Percentiles rank a stretch among this genome's conserved stretches.
These are phyloP conservation scores for Syritta pipiens DNA, from an alignment of 2,888 invertebrate genomes.

Conservation along the genomic window DNA sequence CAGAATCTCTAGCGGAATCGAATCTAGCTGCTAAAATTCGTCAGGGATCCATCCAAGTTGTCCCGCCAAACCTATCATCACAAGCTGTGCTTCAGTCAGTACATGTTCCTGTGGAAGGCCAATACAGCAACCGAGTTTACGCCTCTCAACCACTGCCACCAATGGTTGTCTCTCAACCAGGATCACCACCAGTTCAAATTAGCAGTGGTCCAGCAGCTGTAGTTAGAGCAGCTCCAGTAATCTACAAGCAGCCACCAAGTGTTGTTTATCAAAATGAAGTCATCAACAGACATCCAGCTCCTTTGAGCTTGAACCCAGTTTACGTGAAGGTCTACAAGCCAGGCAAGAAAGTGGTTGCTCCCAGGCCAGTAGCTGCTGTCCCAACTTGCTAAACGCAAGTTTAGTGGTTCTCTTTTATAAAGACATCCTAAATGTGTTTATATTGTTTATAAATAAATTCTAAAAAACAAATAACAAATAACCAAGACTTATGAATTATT, in stretches of 20 bases:
- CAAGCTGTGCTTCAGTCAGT: conserved; percentile 76
- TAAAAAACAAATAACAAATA: conserved; percentile 1
- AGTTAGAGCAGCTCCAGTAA: conserved; percentile 76
- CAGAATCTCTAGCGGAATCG: conserved; percentile 75
- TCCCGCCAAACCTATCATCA: conserved; percentile 76
- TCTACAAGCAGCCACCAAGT: conserved; percentile 77
- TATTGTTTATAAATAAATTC: conserved; percentile 18
- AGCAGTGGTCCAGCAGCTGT: conserved; percentile 77
- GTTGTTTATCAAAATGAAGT: conserved; percentile 78
- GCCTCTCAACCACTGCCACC: conserved; percentile 76
- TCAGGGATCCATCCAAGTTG: conserved; percentile 75
- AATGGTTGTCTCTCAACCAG: conserved; percentile 76
- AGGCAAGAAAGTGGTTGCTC: conserved; percentile 75
- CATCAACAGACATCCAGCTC: conserved; percentile 77
- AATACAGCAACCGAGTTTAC: conserved; percentile 75
- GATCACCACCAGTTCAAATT: conserved; percentile 74
- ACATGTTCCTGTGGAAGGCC: conserved; percentile 74
- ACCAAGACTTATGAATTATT: too few relatives aligned
- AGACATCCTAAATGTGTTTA: conserved; percentile 3
- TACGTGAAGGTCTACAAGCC: conserved; percentile 78
- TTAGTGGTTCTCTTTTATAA: not conserved
- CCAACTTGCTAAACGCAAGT: not conserved
- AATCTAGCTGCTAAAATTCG: conserved; percentile 75
- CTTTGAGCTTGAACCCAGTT: conserved; percentile 77
- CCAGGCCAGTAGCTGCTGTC: conserved; percentile 18